Conservation (phyloP, 2,113 vertebrate genomes). For the Glareola pratincola region DNA sequence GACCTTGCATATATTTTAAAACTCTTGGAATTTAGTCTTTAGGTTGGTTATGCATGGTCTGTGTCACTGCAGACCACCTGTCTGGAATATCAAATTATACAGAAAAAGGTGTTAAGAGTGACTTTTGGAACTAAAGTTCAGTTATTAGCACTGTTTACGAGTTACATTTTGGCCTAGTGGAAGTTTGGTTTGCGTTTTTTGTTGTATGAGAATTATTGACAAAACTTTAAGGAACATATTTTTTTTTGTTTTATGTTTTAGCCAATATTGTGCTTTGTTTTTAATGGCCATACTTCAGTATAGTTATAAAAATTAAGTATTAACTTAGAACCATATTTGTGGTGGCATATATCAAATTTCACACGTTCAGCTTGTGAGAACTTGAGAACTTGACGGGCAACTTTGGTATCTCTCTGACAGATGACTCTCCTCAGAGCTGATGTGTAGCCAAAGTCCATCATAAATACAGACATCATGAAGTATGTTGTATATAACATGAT, state of each 20-base stretch:
- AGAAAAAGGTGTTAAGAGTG: neutral
- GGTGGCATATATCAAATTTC: neutral
- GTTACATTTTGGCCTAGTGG: neutral
- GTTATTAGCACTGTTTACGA: neutral
- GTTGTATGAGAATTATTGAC: neutral
- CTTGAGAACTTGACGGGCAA: neutral
- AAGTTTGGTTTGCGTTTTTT: neutral
- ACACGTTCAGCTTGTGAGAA: neutral
- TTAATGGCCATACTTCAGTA: neutral
- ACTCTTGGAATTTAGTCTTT: neutral
- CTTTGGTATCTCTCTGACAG: neutral
- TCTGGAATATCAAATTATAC: neutral
- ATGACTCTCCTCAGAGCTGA: neutral
- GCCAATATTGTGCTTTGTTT: neutral
- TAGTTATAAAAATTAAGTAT: conserved; percentile 1
- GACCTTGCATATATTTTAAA: neutral
- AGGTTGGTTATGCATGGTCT: neutral
- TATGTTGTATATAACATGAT: neutral
- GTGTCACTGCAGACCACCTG: neutral
- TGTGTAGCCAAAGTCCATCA: neutral
- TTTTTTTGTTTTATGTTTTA: neutral
- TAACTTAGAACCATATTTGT: neutral
- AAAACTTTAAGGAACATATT: neutral
- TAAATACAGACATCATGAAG: neutral
- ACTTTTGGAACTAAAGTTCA: neutral